Percentiles rank a stretch among this genome's conserved stretches.
Evolutionary conservation across 2,797 vertebrate genomes (phyloP).

Genomic region (Jordanella pulchra): DNA sequence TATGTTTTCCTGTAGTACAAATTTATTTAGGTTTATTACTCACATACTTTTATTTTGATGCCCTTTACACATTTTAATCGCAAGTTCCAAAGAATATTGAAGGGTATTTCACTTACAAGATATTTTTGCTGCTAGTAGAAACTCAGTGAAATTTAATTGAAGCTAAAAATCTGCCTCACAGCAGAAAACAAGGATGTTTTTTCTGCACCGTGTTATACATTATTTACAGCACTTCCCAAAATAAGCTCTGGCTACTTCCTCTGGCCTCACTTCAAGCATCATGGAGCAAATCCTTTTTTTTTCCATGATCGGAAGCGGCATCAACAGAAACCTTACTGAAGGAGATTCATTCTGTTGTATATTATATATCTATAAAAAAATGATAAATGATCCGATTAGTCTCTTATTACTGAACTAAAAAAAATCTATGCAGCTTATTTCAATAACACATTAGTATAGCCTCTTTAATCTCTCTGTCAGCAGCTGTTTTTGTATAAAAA

Average conservation of each 20-base stretch:
- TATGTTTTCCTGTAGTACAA: too few species aligned
- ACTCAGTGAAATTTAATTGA: background rate
- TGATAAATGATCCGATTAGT: background rate
- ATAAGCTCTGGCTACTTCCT: constrained; percentile 8
- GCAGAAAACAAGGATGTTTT: background rate
- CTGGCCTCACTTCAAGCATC: background rate
- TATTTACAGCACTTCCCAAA: constrained; percentile 14
- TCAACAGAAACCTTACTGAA: background rate
- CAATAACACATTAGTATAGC: too few species aligned
- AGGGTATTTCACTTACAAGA: too few species aligned
- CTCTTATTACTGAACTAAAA: too few species aligned
- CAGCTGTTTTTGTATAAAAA: constrained; percentile 19
- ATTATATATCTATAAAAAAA: background rate
- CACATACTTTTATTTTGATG: too few species aligned
- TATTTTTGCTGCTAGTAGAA: too few species aligned
- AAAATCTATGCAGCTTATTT: background rate
- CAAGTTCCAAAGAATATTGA: too few species aligned
- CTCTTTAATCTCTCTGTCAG: background rate
- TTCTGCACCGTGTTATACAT: constrained; percentile 9
- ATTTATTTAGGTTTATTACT: too few species aligned
- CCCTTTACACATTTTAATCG: too few species aligned
- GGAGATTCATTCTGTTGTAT: background rate
- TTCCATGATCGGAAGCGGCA: background rate
- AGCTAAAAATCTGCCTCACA: background rate
- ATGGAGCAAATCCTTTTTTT: background rate